Percentiles rank a stretch among this genome's conserved stretches.
These are phyloP conservation scores for Chloroceryle amazona DNA, from an alignment of 2,797 vertebrate species.

Conservation along the genomic window DNA sequence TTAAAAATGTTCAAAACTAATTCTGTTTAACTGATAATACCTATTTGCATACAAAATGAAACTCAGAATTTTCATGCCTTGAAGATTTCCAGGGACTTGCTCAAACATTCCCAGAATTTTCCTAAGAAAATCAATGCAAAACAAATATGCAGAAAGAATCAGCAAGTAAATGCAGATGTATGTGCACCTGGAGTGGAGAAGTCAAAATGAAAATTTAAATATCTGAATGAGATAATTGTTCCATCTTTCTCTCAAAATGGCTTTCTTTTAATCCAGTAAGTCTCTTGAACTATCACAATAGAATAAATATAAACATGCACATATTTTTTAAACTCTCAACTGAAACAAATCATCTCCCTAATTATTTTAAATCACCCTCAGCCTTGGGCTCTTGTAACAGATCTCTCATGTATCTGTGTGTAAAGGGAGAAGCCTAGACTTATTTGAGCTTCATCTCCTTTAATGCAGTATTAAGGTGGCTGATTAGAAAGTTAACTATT, in stretches of 20 bases:
- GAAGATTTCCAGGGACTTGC: not conserved
- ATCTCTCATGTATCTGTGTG: fast-evolving
- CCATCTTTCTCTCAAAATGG: not conserved
- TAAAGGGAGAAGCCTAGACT: conserved; percentile 6
- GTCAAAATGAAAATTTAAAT: not conserved
- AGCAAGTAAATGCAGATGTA: not conserved
- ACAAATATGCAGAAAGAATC: not conserved
- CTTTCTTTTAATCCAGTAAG: not conserved
- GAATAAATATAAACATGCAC: conserved; percentile 6
- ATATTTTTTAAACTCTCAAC: conserved; percentile 3
- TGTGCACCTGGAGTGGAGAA: not conserved
- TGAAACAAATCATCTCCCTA: not conserved
- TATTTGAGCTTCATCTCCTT: not conserved
- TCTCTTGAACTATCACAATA: not conserved
- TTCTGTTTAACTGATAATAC: not conserved
- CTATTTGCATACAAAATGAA: not conserved
- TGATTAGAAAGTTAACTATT: not conserved
- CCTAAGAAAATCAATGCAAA: not conserved
- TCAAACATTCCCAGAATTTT: not conserved
- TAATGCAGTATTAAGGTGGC: conserved; percentile 2
- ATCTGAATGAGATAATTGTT: not conserved
- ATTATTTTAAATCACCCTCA: not conserved
- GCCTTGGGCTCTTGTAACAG: not conserved
- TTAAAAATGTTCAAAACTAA: not conserved
- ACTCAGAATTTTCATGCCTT: not conserved